Evolutionary conservation across 2,888 invertebrate species (phyloP).

Genomic region (Agrochola lychnidis): DNA sequence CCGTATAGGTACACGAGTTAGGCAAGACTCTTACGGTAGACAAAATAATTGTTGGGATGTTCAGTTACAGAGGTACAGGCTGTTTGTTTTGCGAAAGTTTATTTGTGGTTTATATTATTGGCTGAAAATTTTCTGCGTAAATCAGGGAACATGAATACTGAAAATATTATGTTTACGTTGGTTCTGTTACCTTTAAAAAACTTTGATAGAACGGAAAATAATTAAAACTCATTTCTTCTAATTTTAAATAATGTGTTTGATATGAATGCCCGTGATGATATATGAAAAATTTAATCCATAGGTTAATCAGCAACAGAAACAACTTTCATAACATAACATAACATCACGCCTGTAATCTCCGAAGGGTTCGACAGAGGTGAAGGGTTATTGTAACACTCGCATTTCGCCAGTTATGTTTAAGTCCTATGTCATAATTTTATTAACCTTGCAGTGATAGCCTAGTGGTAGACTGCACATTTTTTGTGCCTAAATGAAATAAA

Average conservation of each 20-base stretch:
- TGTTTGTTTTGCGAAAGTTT: slow-evolving; percentile 78
- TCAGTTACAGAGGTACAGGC: slow-evolving; percentile 68
- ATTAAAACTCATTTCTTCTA: no score
- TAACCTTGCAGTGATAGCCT: no score
- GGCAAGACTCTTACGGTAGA: slow-evolving; percentile 76
- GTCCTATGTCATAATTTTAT: no score
- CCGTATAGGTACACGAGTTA: slow-evolving; percentile 82
- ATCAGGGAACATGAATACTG: slow-evolving; percentile 36
- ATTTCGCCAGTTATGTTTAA: not conserved
- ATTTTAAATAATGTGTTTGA: not conserved
- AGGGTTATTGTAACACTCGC: not conserved
- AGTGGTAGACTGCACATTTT: no score
- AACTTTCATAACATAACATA: not conserved
- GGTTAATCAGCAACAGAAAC: no score
- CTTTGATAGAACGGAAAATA: not conserved
- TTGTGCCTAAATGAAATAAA: no score
- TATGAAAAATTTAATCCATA: no score
- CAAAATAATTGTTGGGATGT: slow-evolving; percentile 82
- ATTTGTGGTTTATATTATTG: slow-evolving; percentile 72
- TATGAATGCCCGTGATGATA: not conserved
- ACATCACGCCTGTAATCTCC: not conserved
- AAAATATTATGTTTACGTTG: slow-evolving; percentile 21
- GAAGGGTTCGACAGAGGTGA: not conserved
- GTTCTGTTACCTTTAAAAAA: not conserved
- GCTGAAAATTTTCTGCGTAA: slow-evolving; percentile 52